Base-by-base conservation (phyloP, 2,888 invertebrate genomes). In the Phalera bucephala region DNA sequence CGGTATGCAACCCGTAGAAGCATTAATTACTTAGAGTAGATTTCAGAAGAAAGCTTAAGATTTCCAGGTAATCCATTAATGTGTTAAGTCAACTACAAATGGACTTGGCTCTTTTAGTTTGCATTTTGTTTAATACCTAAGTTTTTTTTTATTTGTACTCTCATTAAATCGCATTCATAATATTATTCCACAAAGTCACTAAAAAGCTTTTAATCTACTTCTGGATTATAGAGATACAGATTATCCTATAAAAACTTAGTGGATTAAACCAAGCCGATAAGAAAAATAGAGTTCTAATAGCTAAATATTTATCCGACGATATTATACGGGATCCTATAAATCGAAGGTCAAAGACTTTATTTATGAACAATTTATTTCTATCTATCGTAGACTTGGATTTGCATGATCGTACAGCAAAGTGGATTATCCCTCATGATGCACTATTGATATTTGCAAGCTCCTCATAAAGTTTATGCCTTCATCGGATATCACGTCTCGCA, bases 391-490 rank as follows among this genome's bases (percentile, higher is more conserved):
- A 76, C 71, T 69, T 52, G 58, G 62, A 78, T 77, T 76, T 72
- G 68, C 73, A 74, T 71, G 58, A 71, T 69, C 67, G 64, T 67
- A 63, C 66, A 67, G 45, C 60, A 56, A 73, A 77, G 49, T 64
- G 69, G 74, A 81, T 81, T 77, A 82, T 78, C 73, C 70, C 47
- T 63, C 61, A 68, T 72, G 66, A 80, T 77, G 70, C 70, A 72
- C 72, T 72, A 72, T 74, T 76, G 73, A 76, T 78, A 74, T 74
- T 72, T 69, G 62, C 55, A 64, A 68, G 57, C 48, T 57, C 55
- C 55, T 65, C 67, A 57, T 74, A 75, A 76, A 78, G 33, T 80
- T 73, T 75, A 74, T 66, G 59, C 49, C 52, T 66, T 67, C 52
- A 69, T 73, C 53, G 60, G 65, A 64, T 65, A 64, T 59, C 61